phyloP scores from a whole-genome alignment of 2,113 vertebrate species.

The Gulo gulo region DNA sequence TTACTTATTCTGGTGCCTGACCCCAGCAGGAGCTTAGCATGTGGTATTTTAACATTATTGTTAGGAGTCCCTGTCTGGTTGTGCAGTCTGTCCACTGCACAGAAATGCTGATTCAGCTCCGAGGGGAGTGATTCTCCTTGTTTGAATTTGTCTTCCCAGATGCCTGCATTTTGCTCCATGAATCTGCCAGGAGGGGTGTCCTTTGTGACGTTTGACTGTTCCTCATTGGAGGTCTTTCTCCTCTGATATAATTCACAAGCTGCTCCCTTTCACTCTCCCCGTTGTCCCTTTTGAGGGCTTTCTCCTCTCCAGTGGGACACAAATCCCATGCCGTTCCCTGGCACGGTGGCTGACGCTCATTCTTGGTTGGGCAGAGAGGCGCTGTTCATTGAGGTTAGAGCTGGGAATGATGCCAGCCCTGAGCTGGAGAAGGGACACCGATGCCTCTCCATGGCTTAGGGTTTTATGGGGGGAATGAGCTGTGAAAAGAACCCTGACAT shows the following conservation, averaged over 20 bases:
- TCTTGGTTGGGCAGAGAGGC: background rate
- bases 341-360: accelerated
- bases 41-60: background rate
- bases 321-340: too few relatives aligned
- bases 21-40: background rate
- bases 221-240: too few relatives aligned
- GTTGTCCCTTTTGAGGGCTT: background rate
- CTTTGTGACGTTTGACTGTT: accelerated
- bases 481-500: accelerated
- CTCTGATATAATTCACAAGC: background rate
- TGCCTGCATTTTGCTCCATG: background rate
- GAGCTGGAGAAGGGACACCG: accelerated
- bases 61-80: background rate
- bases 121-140: background rate
- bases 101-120: too few relatives aligned
- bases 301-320: accelerated
- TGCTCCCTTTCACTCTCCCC: background rate
- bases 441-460: accelerated
- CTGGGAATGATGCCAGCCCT: accelerated
- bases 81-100: too few relatives aligned
- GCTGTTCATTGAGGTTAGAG: background rate
- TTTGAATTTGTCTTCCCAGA: background rate
- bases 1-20: accelerated
- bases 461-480: background rate
- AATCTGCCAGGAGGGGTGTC: background rate